A percentile compares a stretch with the other conserved stretches of the same genome.
Conservation (phyloP, 2,113 vertebrate genomes). For the Coregonus clupeaformis region DNA sequence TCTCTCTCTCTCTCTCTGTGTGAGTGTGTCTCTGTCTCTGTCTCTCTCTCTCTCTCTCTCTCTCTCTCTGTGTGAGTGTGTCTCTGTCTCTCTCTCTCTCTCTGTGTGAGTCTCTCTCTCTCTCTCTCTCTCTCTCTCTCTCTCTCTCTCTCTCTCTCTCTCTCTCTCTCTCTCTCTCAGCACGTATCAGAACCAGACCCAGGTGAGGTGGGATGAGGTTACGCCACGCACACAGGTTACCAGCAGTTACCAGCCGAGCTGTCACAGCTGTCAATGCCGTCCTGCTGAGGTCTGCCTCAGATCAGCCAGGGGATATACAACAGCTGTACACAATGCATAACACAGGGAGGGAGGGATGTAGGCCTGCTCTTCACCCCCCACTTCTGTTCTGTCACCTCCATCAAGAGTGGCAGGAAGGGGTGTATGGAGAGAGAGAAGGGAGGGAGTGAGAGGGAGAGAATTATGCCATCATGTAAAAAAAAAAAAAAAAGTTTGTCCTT, state of each 20-base stretch:
- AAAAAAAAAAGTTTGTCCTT: no score
- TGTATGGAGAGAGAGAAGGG: constrained; percentile 24
- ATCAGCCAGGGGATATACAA: constrained; percentile 21
- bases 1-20: no score
- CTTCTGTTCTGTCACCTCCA: not conserved
- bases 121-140: not conserved
- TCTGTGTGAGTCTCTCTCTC: no score
- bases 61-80: no score
- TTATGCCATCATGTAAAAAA: not conserved
- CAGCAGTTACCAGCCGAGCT: not conserved
- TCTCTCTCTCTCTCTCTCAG: constrained; percentile 12
- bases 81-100: no score
- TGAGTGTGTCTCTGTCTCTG: no score
- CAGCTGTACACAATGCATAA: constrained; percentile 42
- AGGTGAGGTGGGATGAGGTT: constrained; percentile 44
- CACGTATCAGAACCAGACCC: constrained; percentile 6
- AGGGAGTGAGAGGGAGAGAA: constrained; percentile 9
- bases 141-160: no score
- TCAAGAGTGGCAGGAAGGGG: not conserved
- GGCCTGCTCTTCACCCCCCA: not conserved
- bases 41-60: no score
- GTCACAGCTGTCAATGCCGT: constrained; percentile 35
- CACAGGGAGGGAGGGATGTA: not conserved
- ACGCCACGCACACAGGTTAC: constrained; percentile 18
- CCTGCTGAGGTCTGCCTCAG: constrained; percentile 27